Evolutionary conservation across 2,113 vertebrate genomes (phyloP).

Genomic region (Atrichornis clamosus): DNA sequence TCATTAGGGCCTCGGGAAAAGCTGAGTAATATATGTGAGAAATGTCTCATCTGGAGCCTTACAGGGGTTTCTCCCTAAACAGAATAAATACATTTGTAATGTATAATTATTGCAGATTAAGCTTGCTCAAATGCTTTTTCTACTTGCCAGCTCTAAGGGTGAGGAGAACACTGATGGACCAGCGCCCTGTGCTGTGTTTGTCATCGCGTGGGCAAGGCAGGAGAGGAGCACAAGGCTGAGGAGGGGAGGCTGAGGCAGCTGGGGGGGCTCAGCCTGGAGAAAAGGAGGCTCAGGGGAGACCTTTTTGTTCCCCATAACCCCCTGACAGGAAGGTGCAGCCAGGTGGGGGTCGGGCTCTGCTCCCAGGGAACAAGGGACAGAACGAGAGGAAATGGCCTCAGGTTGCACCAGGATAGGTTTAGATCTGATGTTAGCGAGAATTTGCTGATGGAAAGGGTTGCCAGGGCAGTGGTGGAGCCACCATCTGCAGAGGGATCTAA

Average conservation of each 20-base stretch:
- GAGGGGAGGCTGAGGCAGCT: neutral
- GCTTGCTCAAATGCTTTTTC: neutral
- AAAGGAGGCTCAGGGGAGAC: neutral
- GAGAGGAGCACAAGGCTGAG: neutral
- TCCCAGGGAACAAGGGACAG: neutral
- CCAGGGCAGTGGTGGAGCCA: neutral
- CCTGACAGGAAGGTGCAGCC: neutral
- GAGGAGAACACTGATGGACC: neutral
- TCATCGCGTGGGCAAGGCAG: neutral
- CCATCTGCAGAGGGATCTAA: neutral
- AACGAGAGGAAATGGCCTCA: neutral
- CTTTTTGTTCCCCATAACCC: neutral
- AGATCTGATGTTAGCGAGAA: neutral
- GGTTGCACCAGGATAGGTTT: neutral
- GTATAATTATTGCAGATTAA: slow-evolving; percentile 8
- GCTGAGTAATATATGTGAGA: slow-evolving; percentile 53
- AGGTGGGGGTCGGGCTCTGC: neutral
- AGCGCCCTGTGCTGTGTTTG: neutral
- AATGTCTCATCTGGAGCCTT: slow-evolving; percentile 57
- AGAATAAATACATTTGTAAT: slow-evolving; percentile 28
- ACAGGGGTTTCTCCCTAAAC: slow-evolving; percentile 3
- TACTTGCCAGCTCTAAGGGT: neutral
- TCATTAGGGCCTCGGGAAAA: slow-evolving; percentile 61
- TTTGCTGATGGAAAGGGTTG: neutral
- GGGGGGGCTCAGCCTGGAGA: neutral